A percentile compares a stretch with the other conserved stretches of the same genome.
phyloP scores from a whole-genome alignment of 92 coral and sea anemone genomes.

The Siderastrea radians region DNA sequence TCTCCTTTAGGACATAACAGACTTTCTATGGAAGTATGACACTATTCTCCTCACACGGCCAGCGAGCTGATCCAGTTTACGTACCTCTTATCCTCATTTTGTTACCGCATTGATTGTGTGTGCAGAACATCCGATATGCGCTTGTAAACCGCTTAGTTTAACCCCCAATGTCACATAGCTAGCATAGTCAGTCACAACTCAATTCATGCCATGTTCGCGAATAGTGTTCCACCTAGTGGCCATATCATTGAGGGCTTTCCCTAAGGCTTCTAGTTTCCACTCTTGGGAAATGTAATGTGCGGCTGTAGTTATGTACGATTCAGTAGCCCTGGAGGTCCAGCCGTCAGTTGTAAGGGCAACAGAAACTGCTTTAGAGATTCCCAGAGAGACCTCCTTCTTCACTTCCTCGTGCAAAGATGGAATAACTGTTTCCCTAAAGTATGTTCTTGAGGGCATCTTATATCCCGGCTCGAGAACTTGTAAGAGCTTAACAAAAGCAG shows the following conservation, averaged over 20 bases:
- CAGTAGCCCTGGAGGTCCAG: slow-evolving; percentile 56
- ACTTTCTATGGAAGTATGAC: slow-evolving; percentile 52
- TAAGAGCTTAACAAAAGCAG: slow-evolving; percentile 17
- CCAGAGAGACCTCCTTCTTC: slow-evolving; percentile 37
- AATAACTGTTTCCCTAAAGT: slow-evolving; percentile 5
- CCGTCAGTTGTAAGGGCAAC: slow-evolving; percentile 51
- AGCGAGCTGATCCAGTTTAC: slow-evolving; percentile 50
- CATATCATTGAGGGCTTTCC: background rate
- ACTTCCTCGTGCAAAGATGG: slow-evolving; percentile 16
- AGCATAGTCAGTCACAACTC: slow-evolving; percentile 67
- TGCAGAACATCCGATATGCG: slow-evolving; percentile 54
- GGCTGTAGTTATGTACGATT: slow-evolving; percentile 31
- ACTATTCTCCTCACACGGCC: slow-evolving; percentile 51
- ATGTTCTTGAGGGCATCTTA: slow-evolving; percentile 34
- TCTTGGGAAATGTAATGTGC: slow-evolving; percentile 10
- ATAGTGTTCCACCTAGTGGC: background rate
- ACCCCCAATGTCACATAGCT: slow-evolving; percentile 37
- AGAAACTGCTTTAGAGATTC: slow-evolving; percentile 22
- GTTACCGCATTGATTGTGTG: slow-evolving; percentile 64
- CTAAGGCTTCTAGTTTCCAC: background rate
- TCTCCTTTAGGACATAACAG: slow-evolving; percentile 53
- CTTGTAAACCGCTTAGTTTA: slow-evolving; percentile 43
- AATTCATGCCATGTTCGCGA: too few species aligned
- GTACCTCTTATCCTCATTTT: slow-evolving; percentile 31
- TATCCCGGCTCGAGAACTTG: slow-evolving; percentile 42